phyloP scores from a whole-genome alignment of 2,888 invertebrate genomes.

The Carterocephalus palaemon region DNA sequence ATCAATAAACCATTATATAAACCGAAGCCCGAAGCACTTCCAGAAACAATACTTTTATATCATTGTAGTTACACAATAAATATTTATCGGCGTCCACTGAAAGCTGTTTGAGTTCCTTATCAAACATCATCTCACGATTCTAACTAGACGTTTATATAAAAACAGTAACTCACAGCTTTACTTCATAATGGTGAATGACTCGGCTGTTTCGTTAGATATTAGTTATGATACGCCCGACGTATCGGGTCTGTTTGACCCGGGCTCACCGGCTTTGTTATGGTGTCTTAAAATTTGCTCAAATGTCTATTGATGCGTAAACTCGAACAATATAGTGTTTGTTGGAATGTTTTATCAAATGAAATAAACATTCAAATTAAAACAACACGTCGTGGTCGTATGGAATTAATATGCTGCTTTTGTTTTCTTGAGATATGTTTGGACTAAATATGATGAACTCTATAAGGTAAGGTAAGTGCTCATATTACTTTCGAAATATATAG shows the following conservation, averaged over 20 bases:
- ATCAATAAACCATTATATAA: constrained; percentile 11
- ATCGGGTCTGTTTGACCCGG: constrained; percentile 3
- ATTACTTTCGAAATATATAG: too few relatives aligned
- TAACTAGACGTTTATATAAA: constrained; percentile 56
- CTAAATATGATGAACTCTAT: too few relatives aligned
- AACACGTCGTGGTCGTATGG: too few relatives aligned
- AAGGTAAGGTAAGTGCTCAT: too few relatives aligned
- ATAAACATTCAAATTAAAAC: too few relatives aligned
- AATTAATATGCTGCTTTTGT: too few relatives aligned
- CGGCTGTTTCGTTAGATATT: constrained; percentile 44
- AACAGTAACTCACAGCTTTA: constrained; percentile 49
- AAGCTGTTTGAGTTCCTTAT: constrained; percentile 47
- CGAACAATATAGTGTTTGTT: not conserved
- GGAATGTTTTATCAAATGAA: too few relatives aligned
- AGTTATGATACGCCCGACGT: constrained; percentile 43
- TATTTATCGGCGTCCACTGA: constrained; percentile 50
- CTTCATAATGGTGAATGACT: constrained; percentile 50
- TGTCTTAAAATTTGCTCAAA: not conserved
- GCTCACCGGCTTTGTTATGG: not conserved
- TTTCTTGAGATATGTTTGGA: too few relatives aligned
- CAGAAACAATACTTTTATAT: constrained; percentile 28
- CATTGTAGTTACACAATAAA: constrained; percentile 40
- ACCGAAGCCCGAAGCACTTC: constrained; percentile 1
- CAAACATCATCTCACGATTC: constrained; percentile 61
- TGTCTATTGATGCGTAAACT: not conserved